Conservation (phyloP, 2,113 vertebrate species). For the Neogale vison region DNA sequence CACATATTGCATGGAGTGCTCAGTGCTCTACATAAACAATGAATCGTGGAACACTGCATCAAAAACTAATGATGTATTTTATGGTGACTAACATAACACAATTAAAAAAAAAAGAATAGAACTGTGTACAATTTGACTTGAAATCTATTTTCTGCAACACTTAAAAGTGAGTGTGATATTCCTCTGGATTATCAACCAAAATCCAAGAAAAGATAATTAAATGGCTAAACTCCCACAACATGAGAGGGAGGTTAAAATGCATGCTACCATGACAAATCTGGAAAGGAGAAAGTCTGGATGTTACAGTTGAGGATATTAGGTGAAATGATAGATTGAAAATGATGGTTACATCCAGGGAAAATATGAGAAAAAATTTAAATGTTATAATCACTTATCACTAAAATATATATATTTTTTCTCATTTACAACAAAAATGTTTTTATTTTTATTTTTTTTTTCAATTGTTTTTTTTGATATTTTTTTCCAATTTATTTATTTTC, state of each 20-base stretch:
- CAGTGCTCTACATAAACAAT: too few species aligned
- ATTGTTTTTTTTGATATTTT: too few species aligned
- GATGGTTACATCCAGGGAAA: slow-evolving; percentile 42
- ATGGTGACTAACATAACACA: too few species aligned
- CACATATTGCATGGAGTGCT: too few species aligned
- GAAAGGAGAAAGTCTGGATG: slow-evolving; percentile 15
- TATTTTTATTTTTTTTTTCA: too few species aligned
- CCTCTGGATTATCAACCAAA: background rate
- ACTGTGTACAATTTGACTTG: background rate
- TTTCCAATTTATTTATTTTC: too few species aligned
- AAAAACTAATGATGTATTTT: too few species aligned
- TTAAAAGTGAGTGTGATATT: background rate
- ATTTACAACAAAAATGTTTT: too few species aligned
- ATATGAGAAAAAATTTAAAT: background rate
- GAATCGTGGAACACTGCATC: too few species aligned
- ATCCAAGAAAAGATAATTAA: background rate
- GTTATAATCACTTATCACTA: background rate
- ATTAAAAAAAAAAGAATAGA: background rate
- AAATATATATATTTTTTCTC: too few species aligned
- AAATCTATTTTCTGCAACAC: slow-evolving; percentile 4
- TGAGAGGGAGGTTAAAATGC: background rate
- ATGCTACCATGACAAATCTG: background rate
- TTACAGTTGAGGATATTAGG: slow-evolving; percentile 56
- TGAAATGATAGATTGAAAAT: slow-evolving; percentile 68
- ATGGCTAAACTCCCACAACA: background rate